Conservation (phyloP, 2,888 invertebrate genomes). For the Halictus quadricinctus region DNA sequence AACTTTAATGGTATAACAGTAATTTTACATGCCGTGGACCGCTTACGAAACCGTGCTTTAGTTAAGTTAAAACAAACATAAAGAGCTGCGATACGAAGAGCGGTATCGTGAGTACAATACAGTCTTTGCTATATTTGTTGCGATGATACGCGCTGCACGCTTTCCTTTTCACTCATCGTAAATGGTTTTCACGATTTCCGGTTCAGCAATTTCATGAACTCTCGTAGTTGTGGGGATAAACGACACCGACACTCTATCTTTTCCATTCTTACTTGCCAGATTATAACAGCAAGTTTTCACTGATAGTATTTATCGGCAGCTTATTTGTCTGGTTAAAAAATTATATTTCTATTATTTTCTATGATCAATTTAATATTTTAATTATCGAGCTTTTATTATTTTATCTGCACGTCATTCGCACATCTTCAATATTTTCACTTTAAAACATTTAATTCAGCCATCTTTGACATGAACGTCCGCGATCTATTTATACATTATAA, state of each 20-base stretch:
- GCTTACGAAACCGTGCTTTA: slow-evolving; percentile 1
- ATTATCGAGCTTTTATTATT: background rate
- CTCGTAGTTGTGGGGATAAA: slow-evolving; percentile 19
- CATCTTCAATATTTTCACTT: background rate
- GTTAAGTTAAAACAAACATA: slow-evolving; percentile 5
- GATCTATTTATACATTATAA: background rate
- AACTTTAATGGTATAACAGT: slow-evolving; percentile 23
- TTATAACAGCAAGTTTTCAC: background rate
- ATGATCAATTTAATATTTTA: too few species aligned
- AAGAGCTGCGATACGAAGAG: background rate
- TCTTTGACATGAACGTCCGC: background rate
- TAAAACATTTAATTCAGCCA: background rate
- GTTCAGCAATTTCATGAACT: slow-evolving; percentile 35
- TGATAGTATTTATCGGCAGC: background rate
- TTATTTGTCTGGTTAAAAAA: too few species aligned
- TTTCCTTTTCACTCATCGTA: slow-evolving; percentile 52
- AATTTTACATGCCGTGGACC: slow-evolving; percentile 21
- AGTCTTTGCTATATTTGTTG: slow-evolving; percentile 20
- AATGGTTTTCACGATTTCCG: slow-evolving; percentile 35
- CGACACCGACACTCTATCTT: background rate
- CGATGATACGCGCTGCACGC: background rate
- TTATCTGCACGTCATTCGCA: background rate
- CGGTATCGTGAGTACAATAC: background rate
- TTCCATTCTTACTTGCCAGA: background rate
- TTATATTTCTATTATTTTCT: too few species aligned